Conservation (phyloP, 2,797 vertebrate genomes). For the Apogon talboti region DNA sequence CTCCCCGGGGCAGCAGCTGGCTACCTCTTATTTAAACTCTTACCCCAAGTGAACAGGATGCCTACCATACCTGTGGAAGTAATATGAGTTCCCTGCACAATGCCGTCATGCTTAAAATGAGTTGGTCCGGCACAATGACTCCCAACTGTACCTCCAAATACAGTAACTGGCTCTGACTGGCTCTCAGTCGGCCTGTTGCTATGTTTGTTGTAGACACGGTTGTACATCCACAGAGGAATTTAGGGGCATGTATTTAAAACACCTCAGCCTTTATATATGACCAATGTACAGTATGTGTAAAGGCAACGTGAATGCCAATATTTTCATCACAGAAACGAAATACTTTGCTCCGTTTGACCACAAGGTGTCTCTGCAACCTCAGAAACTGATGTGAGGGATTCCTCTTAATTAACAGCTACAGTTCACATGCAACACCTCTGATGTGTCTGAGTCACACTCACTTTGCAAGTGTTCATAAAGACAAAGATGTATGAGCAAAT, state of each 20-base stretch:
- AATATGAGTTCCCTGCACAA: slow-evolving; percentile 75
- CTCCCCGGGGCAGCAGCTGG: slow-evolving; percentile 63
- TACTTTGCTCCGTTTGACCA: slow-evolving; percentile 46
- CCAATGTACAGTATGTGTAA: slow-evolving; percentile 28
- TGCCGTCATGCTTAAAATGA: slow-evolving; percentile 62
- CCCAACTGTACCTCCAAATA: slow-evolving; percentile 45
- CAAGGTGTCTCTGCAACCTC: slow-evolving; percentile 72
- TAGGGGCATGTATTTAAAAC: slow-evolving; percentile 40
- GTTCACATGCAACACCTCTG: too few relatives aligned
- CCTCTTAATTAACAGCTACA: neutral
- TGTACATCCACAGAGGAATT: slow-evolving; percentile 17
- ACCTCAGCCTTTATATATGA: slow-evolving; percentile 20
- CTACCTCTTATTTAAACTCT: slow-evolving; percentile 78
- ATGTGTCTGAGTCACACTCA: too few relatives aligned
- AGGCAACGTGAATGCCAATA: slow-evolving; percentile 14
- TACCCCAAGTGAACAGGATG: slow-evolving; percentile 68
- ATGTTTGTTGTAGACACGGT: slow-evolving; percentile 36
- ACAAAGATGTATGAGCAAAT: too few relatives aligned
- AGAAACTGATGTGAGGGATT: slow-evolving; percentile 21
- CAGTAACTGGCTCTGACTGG: slow-evolving; percentile 36
- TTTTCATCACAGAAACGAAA: neutral
- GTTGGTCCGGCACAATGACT: slow-evolving; percentile 50
- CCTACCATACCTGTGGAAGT: slow-evolving; percentile 73
- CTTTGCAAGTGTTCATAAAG: too few relatives aligned
- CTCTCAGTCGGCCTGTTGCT: slow-evolving; percentile 13